Conservation (phyloP, 2,888 invertebrate genomes). For the Dicycla oo region DNA sequence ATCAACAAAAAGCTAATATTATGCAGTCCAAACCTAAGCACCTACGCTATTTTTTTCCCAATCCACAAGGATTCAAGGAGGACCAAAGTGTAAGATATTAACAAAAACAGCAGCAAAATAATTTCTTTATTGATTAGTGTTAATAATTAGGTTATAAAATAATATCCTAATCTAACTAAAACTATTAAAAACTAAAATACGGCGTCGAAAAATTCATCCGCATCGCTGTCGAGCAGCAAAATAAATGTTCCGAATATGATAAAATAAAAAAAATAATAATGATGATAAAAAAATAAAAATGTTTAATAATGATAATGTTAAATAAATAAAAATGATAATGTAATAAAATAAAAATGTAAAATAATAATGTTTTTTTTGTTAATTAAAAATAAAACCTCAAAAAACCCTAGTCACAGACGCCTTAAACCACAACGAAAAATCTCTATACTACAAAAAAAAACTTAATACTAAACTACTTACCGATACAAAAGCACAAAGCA, state of each 20-base stretch:
- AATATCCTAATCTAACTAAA: too few relatives aligned
- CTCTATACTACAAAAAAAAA: background rate
- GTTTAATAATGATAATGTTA: too few relatives aligned
- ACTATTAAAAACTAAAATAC: too few relatives aligned
- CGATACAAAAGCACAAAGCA: slow-evolving; percentile 55
- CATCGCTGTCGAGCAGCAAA: too few relatives aligned
- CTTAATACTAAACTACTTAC: slow-evolving; percentile 41
- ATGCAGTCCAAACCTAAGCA: background rate
- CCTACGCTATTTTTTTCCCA: background rate
- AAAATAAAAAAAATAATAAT: background rate
- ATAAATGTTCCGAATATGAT: too few relatives aligned
- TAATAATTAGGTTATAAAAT: too few relatives aligned
- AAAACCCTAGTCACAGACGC: background rate
- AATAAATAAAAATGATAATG: background rate
- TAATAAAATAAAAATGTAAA: too few relatives aligned
- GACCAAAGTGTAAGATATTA: background rate
- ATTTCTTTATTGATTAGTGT: too few relatives aligned
- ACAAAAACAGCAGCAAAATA: background rate
- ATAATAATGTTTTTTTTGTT: background rate
- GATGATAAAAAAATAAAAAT: background rate
- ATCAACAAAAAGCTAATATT: background rate
- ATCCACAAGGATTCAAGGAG: too few relatives aligned
- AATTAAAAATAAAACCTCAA: background rate
- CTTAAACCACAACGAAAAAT: background rate
- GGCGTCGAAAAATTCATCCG: too few relatives aligned